phyloP scores from a whole-genome alignment of 2,797 vertebrate genomes.

The Microhierax caerulescens region DNA sequence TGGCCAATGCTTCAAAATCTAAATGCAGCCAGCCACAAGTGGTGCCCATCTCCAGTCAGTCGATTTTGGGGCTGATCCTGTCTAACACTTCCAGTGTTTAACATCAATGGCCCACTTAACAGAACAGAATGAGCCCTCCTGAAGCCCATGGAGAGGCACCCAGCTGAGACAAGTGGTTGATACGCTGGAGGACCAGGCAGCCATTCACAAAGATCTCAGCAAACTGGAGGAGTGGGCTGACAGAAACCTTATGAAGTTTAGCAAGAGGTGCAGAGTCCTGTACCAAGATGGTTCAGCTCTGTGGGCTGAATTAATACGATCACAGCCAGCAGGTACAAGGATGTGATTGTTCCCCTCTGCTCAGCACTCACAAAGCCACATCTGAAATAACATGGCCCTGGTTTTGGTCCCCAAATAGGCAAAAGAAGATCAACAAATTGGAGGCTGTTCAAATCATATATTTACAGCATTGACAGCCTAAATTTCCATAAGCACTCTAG shows the following conservation, averaged over 20 bases:
- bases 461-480: background rate
- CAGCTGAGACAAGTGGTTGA: background rate
- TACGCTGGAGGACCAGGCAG: background rate
- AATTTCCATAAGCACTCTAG: background rate
- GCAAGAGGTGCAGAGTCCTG: background rate
- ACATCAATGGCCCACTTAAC: rapidly evolving
- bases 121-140: background rate
- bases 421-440: background rate
- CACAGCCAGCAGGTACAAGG: background rate
- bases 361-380: background rate
- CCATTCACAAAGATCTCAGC: background rate
- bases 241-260: background rate
- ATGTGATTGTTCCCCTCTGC: background rate
- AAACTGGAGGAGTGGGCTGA: background rate
- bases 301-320: background rate
- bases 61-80: background rate
- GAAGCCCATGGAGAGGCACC: background rate
- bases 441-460: background rate
- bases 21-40: background rate
- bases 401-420: background rate
- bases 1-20: background rate
- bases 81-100: background rate
- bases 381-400: background rate
- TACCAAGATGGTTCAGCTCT: background rate
- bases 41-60: background rate